Evolutionary conservation across 2,888 invertebrate species (phyloP), one percentile per base, ranked within the genome.

Genomic region (Rhopalosiphum nymphaeae): DNA sequence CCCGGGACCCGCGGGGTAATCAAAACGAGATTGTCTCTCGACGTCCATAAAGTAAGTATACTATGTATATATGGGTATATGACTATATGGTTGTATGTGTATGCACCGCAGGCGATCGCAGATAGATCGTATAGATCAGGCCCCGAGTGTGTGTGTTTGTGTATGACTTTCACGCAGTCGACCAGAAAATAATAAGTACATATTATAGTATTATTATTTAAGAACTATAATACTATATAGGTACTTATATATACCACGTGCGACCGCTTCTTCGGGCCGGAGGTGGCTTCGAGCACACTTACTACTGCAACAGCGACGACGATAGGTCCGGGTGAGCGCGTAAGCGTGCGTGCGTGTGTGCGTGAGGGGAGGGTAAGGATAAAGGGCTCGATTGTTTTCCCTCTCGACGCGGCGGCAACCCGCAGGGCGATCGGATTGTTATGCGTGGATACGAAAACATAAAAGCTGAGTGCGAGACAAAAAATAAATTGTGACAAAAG

Each of bases 1-100:
- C 91, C 91, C 86, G 26, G 91, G 86, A 57, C 57, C 56, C 85
- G 86, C 78, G 78, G 78, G 57, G 44, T n/a, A 86, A 86, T 91
- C 91, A 86, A 91, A 91, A 85, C 91, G 57, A 86, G 85, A 86
- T 86, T 86, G 91, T 86, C 91, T 85, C 53, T 91, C 49, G 53
- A 78, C 67, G 26, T 91, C 91, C 91, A 78, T 53, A 78, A 26
- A 78, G 91, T 42, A 26, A 36, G 42, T 26, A n/a, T 1, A 26
- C 25, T 16, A n/a, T 67, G 21, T 44, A 13, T 11, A 13, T 49
- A 53, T 53, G 16, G 21, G 21, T 53, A 3, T 44, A 42, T 42
- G 42, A 21, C 3, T 26, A 44, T 44, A 53, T 53, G 53, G 53
- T 21, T 53, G 44, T 44, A 11, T 85, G 26, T 85, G 16, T 36